These are phyloP conservation scores for Monochamus saltuarius DNA, from an alignment of 1,140 invertebrate species.

Conservation along the genomic window DNA sequence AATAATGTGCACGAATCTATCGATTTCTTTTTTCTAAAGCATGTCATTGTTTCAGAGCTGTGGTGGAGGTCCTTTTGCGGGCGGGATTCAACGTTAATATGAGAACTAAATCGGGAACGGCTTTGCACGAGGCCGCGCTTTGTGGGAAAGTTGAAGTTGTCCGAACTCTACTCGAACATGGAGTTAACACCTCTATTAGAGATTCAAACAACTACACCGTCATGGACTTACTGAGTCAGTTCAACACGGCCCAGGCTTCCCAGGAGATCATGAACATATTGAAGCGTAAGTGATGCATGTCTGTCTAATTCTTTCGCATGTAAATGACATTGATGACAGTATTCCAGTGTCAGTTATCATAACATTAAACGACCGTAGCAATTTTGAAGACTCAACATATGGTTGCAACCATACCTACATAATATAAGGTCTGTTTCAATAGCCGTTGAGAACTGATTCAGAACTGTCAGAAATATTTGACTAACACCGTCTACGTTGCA, in stretches of 20 bases:
- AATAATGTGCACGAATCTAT: no score
- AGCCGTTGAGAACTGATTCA: no score
- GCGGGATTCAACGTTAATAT: constrained; percentile 90
- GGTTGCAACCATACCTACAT: no score
- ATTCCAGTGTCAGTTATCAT: no score
- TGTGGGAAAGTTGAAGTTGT: constrained; percentile 93
- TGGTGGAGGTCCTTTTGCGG: constrained; percentile 79
- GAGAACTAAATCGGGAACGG: constrained; percentile 83
- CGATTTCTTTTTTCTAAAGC: not conserved
- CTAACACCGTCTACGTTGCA: no score
- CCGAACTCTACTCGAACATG: constrained; percentile 75
- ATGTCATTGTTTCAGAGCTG: constrained; percentile 60
- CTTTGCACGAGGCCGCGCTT: constrained; percentile 91
- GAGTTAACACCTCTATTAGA: constrained; percentile 77
- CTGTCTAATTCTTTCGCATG: no score
- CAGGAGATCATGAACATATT: constrained; percentile 82
- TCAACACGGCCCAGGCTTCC: constrained; percentile 81
- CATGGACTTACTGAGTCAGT: constrained; percentile 81
- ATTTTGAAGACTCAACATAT: no score
- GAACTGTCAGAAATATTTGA: no score
- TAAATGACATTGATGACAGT: no score
- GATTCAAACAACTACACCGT: constrained; percentile 83
- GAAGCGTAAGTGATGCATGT: constrained; percentile 66
- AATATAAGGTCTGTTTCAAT: no score
- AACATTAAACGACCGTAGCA: no score